Percentiles rank a stretch among this genome's conserved stretches.
Conservation (phyloP, 2,888 invertebrate genomes). For the Helicoverpa assulta region DNA sequence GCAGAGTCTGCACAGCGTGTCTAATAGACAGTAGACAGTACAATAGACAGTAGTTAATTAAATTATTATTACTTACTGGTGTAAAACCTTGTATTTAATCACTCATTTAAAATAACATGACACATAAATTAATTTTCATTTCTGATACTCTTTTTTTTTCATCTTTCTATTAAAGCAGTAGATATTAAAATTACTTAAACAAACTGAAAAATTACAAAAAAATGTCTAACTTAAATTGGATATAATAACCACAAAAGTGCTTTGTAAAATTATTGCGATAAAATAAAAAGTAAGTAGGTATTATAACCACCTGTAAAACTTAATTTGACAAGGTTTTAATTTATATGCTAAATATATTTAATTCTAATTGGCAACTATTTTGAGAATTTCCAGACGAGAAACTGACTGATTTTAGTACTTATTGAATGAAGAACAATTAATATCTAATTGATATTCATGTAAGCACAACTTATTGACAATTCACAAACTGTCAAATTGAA, state of each 20-base stretch:
- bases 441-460: neutral
- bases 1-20: neutral
- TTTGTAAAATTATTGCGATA: neutral
- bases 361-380: neutral
- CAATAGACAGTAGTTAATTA: slow-evolving; percentile 2
- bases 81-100: neutral
- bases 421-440: slow-evolving; percentile 10
- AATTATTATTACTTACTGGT: slow-evolving; percentile 14
- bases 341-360: neutral
- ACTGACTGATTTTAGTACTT: slow-evolving; percentile 40
- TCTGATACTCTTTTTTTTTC: neutral
- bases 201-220: too few relatives aligned
- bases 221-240: neutral
- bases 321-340: neutral
- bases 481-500: neutral
- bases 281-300: neutral
- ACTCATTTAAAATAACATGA: neutral
- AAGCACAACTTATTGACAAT: slow-evolving; percentile 30
- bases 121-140: too few relatives aligned
- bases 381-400: neutral
- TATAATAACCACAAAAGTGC: neutral
- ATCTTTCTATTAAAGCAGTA: neutral
- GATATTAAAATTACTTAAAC: neutral
- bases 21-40: too few relatives aligned
- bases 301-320: neutral